A percentile compares a stretch with the other conserved stretches of the same genome.
phyloP scores from a whole-genome alignment of 2,113 vertebrate species.

The Seriola dumerili region DNA sequence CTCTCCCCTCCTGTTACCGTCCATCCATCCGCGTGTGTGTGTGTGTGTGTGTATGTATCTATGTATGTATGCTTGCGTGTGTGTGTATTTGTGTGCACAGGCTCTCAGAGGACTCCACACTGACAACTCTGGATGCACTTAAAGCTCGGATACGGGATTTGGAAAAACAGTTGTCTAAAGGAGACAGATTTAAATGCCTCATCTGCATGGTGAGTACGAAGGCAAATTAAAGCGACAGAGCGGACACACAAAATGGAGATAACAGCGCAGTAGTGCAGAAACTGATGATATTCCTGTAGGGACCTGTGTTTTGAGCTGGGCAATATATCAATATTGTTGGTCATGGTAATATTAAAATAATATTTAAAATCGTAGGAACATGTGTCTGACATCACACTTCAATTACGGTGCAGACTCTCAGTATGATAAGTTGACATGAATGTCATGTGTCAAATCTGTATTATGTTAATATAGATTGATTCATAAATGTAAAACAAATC shows the following conservation, averaged over 20 bases:
- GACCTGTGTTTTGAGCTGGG: constrained; percentile 1
- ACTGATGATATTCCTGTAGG: not conserved
- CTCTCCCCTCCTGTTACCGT: constrained; percentile 60
- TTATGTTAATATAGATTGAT: not conserved
- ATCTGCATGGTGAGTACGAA: constrained; percentile 96
- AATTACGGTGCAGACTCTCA: not conserved
- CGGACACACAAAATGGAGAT: constrained; percentile 24
- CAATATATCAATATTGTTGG: constrained; percentile 18
- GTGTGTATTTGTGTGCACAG: constrained; percentile 81
- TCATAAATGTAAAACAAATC: not conserved
- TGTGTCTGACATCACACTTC: not conserved
- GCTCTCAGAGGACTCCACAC: constrained; percentile 77
- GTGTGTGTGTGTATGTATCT: constrained; percentile 42
- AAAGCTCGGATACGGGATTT: constrained; percentile 98
- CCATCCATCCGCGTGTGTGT: constrained; percentile 59
- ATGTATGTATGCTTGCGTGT: not conserved
- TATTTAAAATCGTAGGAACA: not conserved
- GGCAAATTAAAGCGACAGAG: constrained; percentile 29
- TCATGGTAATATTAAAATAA: constrained; percentile 9
- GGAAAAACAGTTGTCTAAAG: constrained; percentile 97
- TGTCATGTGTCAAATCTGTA: not conserved
- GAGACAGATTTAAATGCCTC: constrained; percentile 99
- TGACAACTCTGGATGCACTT: constrained; percentile 94
- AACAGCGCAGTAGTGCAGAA: constrained; percentile 10
- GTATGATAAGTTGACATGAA: not conserved